Evolutionary conservation across 92 coral and sea anemone species (phyloP).

Genomic region (Parazoanthus darwini): DNA sequence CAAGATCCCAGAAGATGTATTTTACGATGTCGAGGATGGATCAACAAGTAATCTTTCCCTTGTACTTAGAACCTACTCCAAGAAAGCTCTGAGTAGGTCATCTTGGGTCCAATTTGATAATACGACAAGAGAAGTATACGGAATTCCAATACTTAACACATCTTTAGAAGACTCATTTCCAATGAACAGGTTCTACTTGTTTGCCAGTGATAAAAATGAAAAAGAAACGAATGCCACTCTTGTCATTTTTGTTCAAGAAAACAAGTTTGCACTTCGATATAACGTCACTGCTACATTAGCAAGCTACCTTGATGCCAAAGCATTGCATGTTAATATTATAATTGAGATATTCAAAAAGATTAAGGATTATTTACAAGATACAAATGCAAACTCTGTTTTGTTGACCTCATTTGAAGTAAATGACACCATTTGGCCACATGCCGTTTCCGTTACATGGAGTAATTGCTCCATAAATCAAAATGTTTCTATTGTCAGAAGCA

Average conservation of each 20-base stretch:
- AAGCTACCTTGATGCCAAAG: neutral
- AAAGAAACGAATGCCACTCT: slow-evolving; percentile 8
- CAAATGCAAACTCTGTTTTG: neutral
- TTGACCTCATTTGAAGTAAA: neutral
- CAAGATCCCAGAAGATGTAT: slow-evolving; percentile 37
- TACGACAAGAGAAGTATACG: slow-evolving; percentile 19
- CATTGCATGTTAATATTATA: neutral
- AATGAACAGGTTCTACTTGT: neutral
- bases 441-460: slow-evolving; percentile 18
- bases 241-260: neutral
- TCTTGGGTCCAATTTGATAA: slow-evolving; percentile 44
- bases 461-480: slow-evolving; percentile 14
- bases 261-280: neutral
- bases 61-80: neutral
- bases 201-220: slow-evolving; percentile 7
- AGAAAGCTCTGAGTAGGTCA: neutral
- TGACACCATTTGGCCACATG: neutral
- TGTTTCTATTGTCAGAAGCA: neutral
- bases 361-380: neutral
- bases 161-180: neutral
- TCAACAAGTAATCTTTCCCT: slow-evolving; percentile 43
- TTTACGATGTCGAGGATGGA: slow-evolving; percentile 47
- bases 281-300: slow-evolving; percentile 9
- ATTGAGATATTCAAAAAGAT: neutral
- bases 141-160: slow-evolving; percentile 4